Conservation (phyloP, 2,113 vertebrate genomes). For the Sinocyclocheilus rhinocerous region DNA sequence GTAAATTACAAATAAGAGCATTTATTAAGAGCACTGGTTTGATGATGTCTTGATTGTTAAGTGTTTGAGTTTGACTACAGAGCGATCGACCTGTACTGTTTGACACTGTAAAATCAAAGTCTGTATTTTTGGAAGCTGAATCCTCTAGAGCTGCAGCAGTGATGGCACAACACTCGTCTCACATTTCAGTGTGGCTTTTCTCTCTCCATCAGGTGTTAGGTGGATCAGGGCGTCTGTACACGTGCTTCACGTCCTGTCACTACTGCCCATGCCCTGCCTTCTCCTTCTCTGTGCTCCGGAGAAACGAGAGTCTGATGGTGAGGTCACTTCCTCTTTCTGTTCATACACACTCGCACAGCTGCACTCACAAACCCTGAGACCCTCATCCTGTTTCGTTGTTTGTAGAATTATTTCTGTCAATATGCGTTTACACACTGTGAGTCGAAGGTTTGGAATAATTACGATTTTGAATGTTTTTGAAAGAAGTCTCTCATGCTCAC, state of each 20-base stretch:
- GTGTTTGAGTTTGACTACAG: background rate
- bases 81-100: background rate
- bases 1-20: no score
- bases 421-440: background rate
- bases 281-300: slow-evolving; percentile 83
- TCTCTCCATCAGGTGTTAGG: slow-evolving; percentile 80
- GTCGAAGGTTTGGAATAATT: background rate
- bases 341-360: slow-evolving; percentile 6
- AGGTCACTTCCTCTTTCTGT: slow-evolving; percentile 53
- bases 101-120: background rate
- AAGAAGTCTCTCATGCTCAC: background rate
- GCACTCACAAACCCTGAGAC: background rate
- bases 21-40: background rate
- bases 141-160: background rate
- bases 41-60: background rate
- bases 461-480: no score
- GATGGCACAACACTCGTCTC: background rate
- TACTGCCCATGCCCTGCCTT: slow-evolving; percentile 92
- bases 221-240: slow-evolving; percentile 85
- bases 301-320: slow-evolving; percentile 85
- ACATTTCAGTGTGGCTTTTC: background rate
- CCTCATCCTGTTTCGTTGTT: background rate
- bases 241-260: slow-evolving; percentile 87
- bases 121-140: background rate
- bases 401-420: background rate